Base-by-base conservation (phyloP, 2,797 vertebrate species). In the Champsocephalus gunnari region DNA sequence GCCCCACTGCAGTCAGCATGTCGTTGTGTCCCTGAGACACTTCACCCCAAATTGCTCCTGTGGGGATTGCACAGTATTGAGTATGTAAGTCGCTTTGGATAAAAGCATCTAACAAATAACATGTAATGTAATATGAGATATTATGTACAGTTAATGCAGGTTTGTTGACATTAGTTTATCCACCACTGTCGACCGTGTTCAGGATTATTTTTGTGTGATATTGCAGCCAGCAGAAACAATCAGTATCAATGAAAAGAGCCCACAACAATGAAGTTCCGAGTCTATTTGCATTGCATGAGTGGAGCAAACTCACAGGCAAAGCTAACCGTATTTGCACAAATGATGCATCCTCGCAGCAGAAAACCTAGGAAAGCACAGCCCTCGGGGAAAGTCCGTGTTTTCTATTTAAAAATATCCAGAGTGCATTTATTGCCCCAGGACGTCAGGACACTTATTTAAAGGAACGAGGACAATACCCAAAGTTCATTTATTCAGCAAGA, bases 401-500 rank as follows among this genome's bases (percentile, higher is more conserved):
- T 82, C 75, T 78, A 64, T 85, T 89, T 76, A 75, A 85, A 91
- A 90, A 85, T 76, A 83, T 74, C 82, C 76, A 80, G 82, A 90
- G 88, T 90, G 90, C 88, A 75, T 90, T 89, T 79, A 80, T 74
- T 69, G 92, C 91, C 90, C 0, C 16, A 68, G 89, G 92, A 87
- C 43, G 21, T 73, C 19, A 60, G 79, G 71, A 69, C 75, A 72
- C 64, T 59, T 85, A 87, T 89, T 88, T 83, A 86, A 81, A 89
- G 84, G 65, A 79, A 79, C 48, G 68, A 63, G 79, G 72, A 87
- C 76, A 85, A 88, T 83, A 86, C 64, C 72, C 62, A 81, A 89
- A 88, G 82, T 87, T 89, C 65, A 85, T 89, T 86, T 84, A 77
- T 86, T 81, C 69, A 73, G 68, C 61, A 71, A 71, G 61, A 79